A percentile compares a stretch with the other conserved stretches of the same genome.
Evolutionary conservation across 2,888 invertebrate genomes (phyloP).

Genomic region (Drosophila mayaguana): DNA sequence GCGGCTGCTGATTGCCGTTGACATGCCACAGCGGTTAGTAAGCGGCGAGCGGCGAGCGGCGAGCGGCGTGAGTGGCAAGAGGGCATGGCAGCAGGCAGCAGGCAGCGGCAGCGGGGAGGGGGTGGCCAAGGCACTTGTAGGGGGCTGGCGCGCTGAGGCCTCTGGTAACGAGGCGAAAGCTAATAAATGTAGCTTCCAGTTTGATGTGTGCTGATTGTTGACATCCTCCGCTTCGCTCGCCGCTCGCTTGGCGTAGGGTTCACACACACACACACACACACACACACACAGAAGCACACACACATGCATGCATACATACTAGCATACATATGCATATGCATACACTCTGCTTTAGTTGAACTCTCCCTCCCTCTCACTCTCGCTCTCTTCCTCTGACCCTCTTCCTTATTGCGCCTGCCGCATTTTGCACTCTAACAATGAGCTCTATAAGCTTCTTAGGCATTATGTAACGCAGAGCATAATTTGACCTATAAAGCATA

Average conservation of each 20-base stretch:
- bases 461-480: not conserved
- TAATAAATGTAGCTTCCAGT: slow-evolving; percentile 72
- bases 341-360: slow-evolving; percentile 10
- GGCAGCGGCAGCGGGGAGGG: not conserved
- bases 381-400: not conserved
- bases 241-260: not conserved
- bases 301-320: not conserved
- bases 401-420: slow-evolving; percentile 6
- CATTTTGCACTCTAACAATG: not conserved
- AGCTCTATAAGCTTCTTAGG: not conserved
- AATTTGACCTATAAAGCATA: not conserved
- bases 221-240: slow-evolving; percentile 22
- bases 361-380: slow-evolving; percentile 3
- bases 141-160: not conserved
- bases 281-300: not conserved
- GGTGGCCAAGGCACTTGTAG: not conserved
- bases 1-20: slow-evolving; percentile 56
- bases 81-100: not conserved
- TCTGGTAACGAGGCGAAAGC: slow-evolving; percentile 46
- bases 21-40: slow-evolving; percentile 39
- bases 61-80: not conserved
- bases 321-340: not conserved
- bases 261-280: not conserved
- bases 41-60: not conserved
- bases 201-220: slow-evolving; percentile 59